These are phyloP conservation scores for Drosophila monieri DNA, from an alignment of 2,888 invertebrate species.

Conservation along the genomic window DNA sequence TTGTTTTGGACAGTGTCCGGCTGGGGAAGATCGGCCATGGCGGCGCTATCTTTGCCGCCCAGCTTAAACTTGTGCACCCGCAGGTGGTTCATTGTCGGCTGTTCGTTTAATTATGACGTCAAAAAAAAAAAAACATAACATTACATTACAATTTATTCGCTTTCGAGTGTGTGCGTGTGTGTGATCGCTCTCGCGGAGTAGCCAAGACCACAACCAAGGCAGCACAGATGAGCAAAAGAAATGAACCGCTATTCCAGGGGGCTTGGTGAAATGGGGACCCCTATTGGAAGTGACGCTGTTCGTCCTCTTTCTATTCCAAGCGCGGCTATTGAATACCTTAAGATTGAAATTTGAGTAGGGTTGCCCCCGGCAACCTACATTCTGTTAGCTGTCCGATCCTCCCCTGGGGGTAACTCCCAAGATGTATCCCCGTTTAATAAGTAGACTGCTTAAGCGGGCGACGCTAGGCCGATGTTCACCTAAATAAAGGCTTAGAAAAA, in stretches of 20 bases:
- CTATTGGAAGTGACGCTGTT: constrained; percentile 5
- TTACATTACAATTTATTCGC: constrained; percentile 16
- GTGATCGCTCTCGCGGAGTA: background rate
- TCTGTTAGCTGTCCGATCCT: background rate
- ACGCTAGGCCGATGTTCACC: constrained; percentile 57
- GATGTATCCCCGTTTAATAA: constrained; percentile 19
- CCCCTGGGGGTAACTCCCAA: background rate
- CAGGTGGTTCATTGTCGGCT: constrained; percentile 74
- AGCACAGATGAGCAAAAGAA: constrained; percentile 12
- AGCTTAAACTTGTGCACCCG: constrained; percentile 78
- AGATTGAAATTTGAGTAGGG: background rate
- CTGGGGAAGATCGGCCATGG: constrained; percentile 39
- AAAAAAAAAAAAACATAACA: background rate
- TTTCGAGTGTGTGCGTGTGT: constrained; percentile 8
- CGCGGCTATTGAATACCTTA: background rate
- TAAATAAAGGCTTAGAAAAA: constrained; percentile 45
- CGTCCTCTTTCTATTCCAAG: background rate
- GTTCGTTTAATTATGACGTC: constrained; percentile 28
- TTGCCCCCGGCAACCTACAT: constrained; percentile 12
- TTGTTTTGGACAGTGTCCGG: constrained; percentile 39
- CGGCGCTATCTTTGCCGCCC: constrained; percentile 56
- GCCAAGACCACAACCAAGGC: constrained; percentile 1
- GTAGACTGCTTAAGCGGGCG: constrained; percentile 17
- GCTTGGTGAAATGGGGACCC: background rate
- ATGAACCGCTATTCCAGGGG: background rate